Evolutionary conservation across 2,888 invertebrate species (phyloP), one percentile per base, ranked within the genome.

Genomic region (Thera britannica): DNA sequence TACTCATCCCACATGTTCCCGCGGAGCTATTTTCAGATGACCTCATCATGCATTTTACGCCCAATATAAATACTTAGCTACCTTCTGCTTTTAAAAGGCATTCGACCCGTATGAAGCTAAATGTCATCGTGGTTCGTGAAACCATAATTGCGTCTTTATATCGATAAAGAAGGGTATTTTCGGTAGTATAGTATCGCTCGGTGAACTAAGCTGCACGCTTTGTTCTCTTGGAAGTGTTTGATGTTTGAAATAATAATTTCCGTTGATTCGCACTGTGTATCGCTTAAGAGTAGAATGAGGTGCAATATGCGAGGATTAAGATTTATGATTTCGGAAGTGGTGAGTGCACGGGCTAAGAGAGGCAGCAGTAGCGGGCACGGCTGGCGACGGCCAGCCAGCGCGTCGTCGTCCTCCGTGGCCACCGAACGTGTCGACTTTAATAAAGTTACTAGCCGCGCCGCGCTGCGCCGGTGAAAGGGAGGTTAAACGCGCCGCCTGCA

Each of bases 401-500:
- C 84, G 89, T 83, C 87, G 86, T 79, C 83, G 82, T 80, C 79
- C 81, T 62, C 72, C 71, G 72, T 74, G 72, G 71, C 70, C 68
- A 67, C 58, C 66, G 65, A 66, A 69, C 62, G 70, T 64, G 63
- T 65, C 60, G 62, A 59, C 68, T 67, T 70, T 44, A 56, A 41
- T 52, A 63, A 73, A 71, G 69, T 66, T 9, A 3, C 72, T 7
- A 8, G 41, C 48, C 23, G 23, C 23, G 23, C 48, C 46, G 34
- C 58, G 68, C 65, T 67, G 66, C 41, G 41, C 72, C 75, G 84
- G 93, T 93, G 92, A 93, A 92, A 93, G 92, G 92, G 86, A 92
- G 92, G 90, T 90, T 92, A 90, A 87, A 86, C 80, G 76, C 80
- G 83, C 84, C 83, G 85, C 83, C 81, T 79, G 82, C 84, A 88